Evolutionary conservation across 1,140 invertebrate species (phyloP).

Genomic region (Camponotus vicinus): DNA sequence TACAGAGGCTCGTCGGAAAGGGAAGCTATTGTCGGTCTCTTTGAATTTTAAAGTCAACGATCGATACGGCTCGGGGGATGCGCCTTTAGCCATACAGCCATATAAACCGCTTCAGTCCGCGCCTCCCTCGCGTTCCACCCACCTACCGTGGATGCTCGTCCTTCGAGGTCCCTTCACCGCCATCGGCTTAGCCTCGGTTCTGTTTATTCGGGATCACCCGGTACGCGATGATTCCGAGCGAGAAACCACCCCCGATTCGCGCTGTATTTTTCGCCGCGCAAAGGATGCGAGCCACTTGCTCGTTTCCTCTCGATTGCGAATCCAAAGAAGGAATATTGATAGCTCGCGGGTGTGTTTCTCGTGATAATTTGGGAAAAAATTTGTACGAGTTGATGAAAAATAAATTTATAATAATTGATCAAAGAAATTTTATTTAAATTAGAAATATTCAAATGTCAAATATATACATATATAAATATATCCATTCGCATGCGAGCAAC

Average conservation of each 20-base stretch:
- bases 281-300: constrained; percentile 31
- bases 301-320: constrained; percentile 19
- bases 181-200: constrained; percentile 40
- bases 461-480: no score
- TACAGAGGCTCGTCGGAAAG: constrained; percentile 79
- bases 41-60: constrained; percentile 87
- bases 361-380: neutral
- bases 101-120: constrained; percentile 76
- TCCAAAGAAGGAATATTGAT: neutral
- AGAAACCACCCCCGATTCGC: neutral
- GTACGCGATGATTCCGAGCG: constrained; percentile 54
- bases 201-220: constrained; percentile 75
- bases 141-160: constrained; percentile 34
- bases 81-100: constrained; percentile 85
- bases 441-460: neutral
- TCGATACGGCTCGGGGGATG: constrained; percentile 85
- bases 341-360: neutral
- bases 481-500: neutral
- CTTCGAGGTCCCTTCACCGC: constrained; percentile 69
- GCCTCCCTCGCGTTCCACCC: constrained; percentile 68
- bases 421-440: neutral
- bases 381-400: constrained; percentile 29
- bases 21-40: constrained; percentile 87
- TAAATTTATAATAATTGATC: constrained; percentile 4
- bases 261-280: constrained; percentile 34